A percentile compares a stretch with the other conserved stretches of the same genome.
These are phyloP conservation scores for Chalcosyrphus nemorum DNA, from an alignment of 2,888 invertebrate genomes.

Conservation along the genomic window DNA sequence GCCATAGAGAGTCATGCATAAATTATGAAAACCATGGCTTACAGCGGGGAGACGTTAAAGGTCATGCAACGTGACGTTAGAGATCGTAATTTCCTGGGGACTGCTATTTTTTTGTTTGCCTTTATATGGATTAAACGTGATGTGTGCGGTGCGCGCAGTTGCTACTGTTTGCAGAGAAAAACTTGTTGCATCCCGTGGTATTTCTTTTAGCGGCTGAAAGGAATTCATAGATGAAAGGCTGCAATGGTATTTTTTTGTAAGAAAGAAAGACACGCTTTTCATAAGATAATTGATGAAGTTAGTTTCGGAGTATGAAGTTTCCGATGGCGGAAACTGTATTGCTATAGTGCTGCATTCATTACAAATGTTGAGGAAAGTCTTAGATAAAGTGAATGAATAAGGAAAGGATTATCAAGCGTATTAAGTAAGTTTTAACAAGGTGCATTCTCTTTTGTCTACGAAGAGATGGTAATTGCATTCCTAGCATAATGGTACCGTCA, in stretches of 20 bases:
- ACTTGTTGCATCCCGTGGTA: conserved; percentile 43
- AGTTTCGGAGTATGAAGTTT: background rate
- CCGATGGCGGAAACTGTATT: background rate
- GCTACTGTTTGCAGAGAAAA: conserved; percentile 50
- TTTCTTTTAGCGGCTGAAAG: conserved; percentile 23
- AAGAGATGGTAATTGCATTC: too few relatives aligned
- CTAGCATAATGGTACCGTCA: too few relatives aligned
- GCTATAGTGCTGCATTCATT: background rate
- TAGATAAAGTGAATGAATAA: background rate
- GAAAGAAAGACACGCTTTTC: conserved; percentile 34
- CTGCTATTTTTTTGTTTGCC: background rate
- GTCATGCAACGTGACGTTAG: conserved; percentile 66
- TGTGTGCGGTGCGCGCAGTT: conserved; percentile 30
- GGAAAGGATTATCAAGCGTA: background rate
- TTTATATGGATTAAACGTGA: conserved; percentile 59
- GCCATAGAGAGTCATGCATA: conserved; percentile 19
- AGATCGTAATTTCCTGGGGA: conserved; percentile 47
- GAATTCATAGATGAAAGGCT: conserved; percentile 25
- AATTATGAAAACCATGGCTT: conserved; percentile 39
- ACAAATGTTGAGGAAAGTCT: background rate
- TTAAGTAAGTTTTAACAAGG: background rate
- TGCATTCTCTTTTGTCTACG: background rate
- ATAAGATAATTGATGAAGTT: conserved; percentile 51
- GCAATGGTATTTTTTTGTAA: conserved; percentile 9
- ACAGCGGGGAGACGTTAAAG: conserved; percentile 48